Evolutionary conservation across 1,140 invertebrate species (phyloP).

Genomic region (Lordiphosa stackelbergi): DNA sequence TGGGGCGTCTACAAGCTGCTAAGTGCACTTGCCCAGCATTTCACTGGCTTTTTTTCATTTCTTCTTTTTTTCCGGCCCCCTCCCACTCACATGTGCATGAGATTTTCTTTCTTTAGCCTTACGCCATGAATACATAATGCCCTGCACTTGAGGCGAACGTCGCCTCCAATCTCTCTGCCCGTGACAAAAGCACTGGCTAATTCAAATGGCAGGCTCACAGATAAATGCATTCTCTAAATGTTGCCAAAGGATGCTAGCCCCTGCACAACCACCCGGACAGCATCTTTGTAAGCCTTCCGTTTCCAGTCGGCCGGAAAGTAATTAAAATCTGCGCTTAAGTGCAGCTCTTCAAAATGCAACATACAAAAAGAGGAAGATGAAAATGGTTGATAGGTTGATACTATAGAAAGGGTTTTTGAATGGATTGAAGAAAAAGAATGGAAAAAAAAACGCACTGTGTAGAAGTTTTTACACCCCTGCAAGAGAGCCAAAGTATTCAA

Average conservation of each 20-base stretch:
- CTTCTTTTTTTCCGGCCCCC: constrained; percentile 22
- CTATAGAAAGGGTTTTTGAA: neutral
- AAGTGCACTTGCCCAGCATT: constrained; percentile 70
- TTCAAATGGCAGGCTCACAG: constrained; percentile 57
- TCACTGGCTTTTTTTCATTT: constrained; percentile 41
- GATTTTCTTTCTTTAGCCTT: constrained; percentile 35
- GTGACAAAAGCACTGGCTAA: constrained; percentile 64
- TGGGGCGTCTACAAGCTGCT: constrained; percentile 72
- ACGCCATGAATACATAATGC: constrained; percentile 68
- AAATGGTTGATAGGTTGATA: constrained; percentile 2
- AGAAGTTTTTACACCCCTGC: too few relatives aligned
- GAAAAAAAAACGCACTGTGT: neutral
- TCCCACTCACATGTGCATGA: constrained; percentile 4
- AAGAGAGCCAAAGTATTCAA: too few relatives aligned
- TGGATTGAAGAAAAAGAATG: constrained; percentile 11
- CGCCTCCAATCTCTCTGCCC: constrained; percentile 17
- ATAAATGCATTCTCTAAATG: constrained; percentile 71
- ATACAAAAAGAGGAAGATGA: constrained; percentile 14
- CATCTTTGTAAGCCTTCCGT: constrained; percentile 48
- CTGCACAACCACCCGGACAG: neutral
- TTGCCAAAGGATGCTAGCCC: constrained; percentile 46
- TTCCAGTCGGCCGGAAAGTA: constrained; percentile 73
- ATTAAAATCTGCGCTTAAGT: constrained; percentile 74
- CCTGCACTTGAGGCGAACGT: constrained; percentile 63
- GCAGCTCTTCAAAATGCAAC: constrained; percentile 56